These are phyloP conservation scores for Gymnopithys bicolor DNA, from an alignment of 2,797 vertebrate genomes.

Conservation along the genomic window DNA sequence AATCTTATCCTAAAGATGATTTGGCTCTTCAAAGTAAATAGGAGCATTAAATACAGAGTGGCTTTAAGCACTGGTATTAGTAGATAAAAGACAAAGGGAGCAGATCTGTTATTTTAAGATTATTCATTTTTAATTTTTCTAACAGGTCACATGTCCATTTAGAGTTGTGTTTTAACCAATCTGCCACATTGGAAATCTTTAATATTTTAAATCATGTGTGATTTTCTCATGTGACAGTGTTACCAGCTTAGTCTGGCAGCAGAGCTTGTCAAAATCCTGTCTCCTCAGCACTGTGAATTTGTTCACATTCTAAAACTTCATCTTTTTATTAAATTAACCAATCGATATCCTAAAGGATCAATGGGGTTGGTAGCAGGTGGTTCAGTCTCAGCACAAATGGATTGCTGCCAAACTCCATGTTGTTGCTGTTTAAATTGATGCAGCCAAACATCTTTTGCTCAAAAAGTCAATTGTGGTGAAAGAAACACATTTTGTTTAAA, in stretches of 20 bases:
- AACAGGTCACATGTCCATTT: not conserved
- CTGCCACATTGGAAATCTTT: not conserved
- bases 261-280: slow-evolving; percentile 34
- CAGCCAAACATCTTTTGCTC: slow-evolving; percentile 2
- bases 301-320: slow-evolving; percentile 37
- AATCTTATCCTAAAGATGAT: not conserved
- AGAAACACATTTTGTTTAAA: slow-evolving; percentile 23
- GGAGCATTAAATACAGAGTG: not conserved
- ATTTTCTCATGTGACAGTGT: not conserved
- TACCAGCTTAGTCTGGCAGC: not conserved
- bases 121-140: not conserved
- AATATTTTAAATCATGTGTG: not conserved
- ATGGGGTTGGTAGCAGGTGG: slow-evolving; percentile 28
- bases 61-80: not conserved
- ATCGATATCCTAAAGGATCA: slow-evolving; percentile 56
- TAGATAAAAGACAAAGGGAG: not conserved
- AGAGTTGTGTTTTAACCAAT: not conserved
- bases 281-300: slow-evolving; percentile 48
- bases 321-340: slow-evolving; percentile 65
- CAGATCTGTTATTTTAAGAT: not conserved
- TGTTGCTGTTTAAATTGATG: slow-evolving; percentile 54
- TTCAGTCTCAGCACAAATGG: slow-evolving; percentile 40
- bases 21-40: not conserved
- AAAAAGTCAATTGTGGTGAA: not conserved
- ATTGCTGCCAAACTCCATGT: slow-evolving; percentile 43